Conservation (phyloP, 1,140 invertebrate species). For the Drosophila paulistorum region DNA sequence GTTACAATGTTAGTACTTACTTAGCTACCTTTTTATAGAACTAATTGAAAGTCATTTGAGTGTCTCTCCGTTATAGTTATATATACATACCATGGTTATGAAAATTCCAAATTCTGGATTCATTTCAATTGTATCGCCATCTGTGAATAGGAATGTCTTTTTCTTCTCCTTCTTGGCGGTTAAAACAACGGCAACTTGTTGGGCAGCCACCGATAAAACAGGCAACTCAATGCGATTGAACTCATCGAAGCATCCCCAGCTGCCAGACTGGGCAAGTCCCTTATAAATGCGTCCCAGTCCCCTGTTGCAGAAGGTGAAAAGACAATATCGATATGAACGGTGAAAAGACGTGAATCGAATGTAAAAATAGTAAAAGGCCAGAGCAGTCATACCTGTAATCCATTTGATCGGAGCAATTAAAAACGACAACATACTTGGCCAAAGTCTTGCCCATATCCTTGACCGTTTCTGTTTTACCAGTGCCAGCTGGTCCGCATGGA, state of each 20-base stretch:
- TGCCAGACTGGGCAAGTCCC: conserved; percentile 96
- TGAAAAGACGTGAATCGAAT: conserved; percentile 27
- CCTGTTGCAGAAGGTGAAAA: conserved; percentile 77
- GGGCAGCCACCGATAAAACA: conserved; percentile 97
- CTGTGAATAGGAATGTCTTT: conserved; percentile 95
- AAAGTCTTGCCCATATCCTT: conserved; percentile 99
- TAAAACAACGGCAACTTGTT: conserved; percentile 97
- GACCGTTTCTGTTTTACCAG: conserved; percentile 98
- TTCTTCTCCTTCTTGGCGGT: conserved; percentile 96
- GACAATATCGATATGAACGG: conserved; percentile 8
- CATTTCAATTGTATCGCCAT: conserved; percentile 96
- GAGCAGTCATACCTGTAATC: conserved; percentile 90
- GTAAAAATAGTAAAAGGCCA: conserved; percentile 19
- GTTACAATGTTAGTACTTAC: neutral
- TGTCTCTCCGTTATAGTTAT: no score
- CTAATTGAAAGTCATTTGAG: no score
- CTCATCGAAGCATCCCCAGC: conserved; percentile 92
- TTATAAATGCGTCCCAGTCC: conserved; percentile 95
- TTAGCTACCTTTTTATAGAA: neutral
- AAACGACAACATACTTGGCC: conserved; percentile 98
- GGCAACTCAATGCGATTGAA: conserved; percentile 98
- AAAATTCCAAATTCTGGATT: conserved; percentile 98
- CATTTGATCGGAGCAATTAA: conserved; percentile 99
- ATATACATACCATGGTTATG: conserved; percentile 93
- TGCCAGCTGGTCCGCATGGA: conserved; percentile 97